Conservation (phyloP, 2,113 vertebrate species). For the Centropristis striata region DNA sequence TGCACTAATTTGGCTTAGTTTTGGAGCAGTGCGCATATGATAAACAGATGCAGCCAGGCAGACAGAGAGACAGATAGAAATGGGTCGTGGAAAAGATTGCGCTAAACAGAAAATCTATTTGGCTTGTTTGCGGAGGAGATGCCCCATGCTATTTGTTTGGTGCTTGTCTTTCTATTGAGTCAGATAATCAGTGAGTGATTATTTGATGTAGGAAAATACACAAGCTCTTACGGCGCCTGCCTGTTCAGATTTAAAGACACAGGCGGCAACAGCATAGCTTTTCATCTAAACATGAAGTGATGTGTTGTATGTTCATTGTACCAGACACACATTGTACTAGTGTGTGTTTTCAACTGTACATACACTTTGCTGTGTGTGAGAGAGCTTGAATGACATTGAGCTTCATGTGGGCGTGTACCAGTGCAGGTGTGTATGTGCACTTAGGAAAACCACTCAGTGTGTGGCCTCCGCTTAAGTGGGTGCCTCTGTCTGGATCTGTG, state of each 20-base stretch:
- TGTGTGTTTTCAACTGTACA: background rate
- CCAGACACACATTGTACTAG: background rate
- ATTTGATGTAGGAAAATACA: conserved; percentile 49
- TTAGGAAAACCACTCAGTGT: conserved; percentile 13
- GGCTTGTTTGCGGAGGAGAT: conserved; percentile 86
- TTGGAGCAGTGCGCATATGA: conserved; percentile 79
- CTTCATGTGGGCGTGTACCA: conserved; percentile 4
- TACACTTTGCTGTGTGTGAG: background rate
- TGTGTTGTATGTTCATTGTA: conserved; percentile 26
- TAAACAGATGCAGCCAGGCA: conserved; percentile 81
- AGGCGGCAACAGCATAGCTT: conserved; percentile 28
- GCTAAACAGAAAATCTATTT: conserved; percentile 87
- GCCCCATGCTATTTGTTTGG: conserved; percentile 78
- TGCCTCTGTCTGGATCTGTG: conserved; percentile 28
- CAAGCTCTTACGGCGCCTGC: conserved; percentile 11
- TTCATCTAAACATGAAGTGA: conserved; percentile 19
- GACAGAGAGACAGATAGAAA: conserved; percentile 7
- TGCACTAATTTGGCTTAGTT: conserved; percentile 89
- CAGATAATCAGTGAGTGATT: conserved; percentile 65
- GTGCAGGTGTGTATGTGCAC: conserved; percentile 18
- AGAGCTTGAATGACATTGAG: conserved; percentile 11
- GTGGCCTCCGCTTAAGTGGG: conserved; percentile 35
- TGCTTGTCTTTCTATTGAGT: conserved; percentile 51
- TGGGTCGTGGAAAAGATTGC: conserved; percentile 78
- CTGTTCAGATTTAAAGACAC: conserved; percentile 28